Conservation (phyloP, 2,113 vertebrate genomes). For the Thymallus thymallus region DNA sequence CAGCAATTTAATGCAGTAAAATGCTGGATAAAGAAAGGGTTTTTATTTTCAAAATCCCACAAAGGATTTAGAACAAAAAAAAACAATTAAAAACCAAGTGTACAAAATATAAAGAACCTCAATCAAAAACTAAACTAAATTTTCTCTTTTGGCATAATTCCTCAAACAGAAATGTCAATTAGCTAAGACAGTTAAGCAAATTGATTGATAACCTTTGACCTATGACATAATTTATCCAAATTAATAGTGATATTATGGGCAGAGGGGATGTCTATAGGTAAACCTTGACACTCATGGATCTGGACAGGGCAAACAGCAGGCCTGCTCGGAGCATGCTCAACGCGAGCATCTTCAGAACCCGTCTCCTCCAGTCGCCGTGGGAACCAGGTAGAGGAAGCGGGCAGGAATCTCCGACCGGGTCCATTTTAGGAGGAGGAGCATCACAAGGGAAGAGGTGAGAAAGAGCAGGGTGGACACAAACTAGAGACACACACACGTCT, state of each 20-base stretch:
- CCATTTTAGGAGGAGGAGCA: slow-evolving; percentile 65
- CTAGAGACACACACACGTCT: not conserved
- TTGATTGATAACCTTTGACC: not conserved
- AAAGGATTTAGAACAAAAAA: not conserved
- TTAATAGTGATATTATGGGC: not conserved
- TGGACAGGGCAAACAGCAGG: slow-evolving; percentile 71
- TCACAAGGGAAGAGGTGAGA: slow-evolving; percentile 17
- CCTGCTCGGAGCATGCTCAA: slow-evolving; percentile 74
- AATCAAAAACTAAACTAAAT: not conserved
- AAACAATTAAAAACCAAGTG: not conserved
- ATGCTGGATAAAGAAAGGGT: not conserved
- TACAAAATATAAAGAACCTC: slow-evolving; percentile 6
- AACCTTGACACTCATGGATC: slow-evolving; percentile 54
- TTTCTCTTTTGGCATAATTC: not conserved
- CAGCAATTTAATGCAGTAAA: not conserved
- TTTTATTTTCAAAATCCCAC: slow-evolving; percentile 1
- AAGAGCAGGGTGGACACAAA: not conserved
- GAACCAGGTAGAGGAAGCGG: slow-evolving; percentile 62
- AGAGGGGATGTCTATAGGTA: slow-evolving; percentile 15
- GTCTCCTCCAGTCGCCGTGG: slow-evolving; percentile 49
- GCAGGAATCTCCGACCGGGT: slow-evolving; percentile 67
- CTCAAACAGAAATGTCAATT: not conserved
- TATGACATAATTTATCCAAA: not conserved
- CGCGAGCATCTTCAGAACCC: slow-evolving; percentile 57
- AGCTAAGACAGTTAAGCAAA: not conserved